These are phyloP conservation scores for Lycia hirtaria DNA, from an alignment of 2,888 invertebrate species.

Conservation along the genomic window DNA sequence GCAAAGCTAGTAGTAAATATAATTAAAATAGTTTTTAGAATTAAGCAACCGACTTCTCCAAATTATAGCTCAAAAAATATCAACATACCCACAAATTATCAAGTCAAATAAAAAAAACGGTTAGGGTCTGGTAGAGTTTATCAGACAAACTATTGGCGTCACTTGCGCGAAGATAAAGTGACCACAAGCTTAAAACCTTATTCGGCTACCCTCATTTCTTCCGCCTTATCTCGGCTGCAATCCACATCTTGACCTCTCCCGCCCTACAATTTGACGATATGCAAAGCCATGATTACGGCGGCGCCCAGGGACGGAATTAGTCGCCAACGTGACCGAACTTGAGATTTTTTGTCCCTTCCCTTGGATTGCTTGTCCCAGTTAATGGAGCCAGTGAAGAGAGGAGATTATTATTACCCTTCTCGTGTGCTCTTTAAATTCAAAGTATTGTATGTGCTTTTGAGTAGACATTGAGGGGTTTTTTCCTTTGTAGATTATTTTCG, in stretches of 20 bases:
- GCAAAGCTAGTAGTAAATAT: too few species aligned
- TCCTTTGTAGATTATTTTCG: too few species aligned
- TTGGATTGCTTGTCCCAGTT: slow-evolving; percentile 43
- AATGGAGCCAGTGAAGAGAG: slow-evolving; percentile 5
- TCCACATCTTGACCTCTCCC: slow-evolving; percentile 26
- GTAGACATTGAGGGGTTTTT: neutral
- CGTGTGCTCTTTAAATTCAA: neutral
- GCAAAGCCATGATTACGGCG: slow-evolving; percentile 68
- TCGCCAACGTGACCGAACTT: slow-evolving; percentile 75
- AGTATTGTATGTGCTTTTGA: neutral
- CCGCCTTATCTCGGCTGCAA: slow-evolving; percentile 23
- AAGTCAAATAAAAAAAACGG: neutral
- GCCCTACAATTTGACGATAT: slow-evolving; percentile 45
- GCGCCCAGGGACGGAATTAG: slow-evolving; percentile 75
- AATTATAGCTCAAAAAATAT: too few species aligned
- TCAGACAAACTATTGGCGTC: neutral
- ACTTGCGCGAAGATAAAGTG: slow-evolving; percentile 13
- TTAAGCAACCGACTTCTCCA: too few species aligned
- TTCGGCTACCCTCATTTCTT: slow-evolving; percentile 12
- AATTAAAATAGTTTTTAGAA: too few species aligned
- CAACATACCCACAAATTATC: too few species aligned
- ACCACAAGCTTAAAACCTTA: slow-evolving; percentile 15
- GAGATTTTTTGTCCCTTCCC: slow-evolving; percentile 70
- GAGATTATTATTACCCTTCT: neutral
- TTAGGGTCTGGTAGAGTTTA: neutral